Base-by-base conservation (phyloP, 2,797 vertebrate species). In the Dendrocincla fuliginosa region DNA sequence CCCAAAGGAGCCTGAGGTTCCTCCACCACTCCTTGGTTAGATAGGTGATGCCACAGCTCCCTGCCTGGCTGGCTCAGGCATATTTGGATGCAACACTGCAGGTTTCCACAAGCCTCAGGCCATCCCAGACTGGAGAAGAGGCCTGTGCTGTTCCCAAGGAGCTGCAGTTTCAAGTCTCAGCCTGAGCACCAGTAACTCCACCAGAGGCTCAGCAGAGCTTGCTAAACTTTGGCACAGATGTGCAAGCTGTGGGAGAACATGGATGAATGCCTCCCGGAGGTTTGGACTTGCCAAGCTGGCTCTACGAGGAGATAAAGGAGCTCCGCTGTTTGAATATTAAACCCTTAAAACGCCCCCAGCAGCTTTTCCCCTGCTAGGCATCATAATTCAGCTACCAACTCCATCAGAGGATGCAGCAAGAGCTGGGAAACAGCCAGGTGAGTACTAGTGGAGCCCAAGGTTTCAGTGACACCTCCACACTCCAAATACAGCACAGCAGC, bases 281-380 rank as follows among this genome's bases (percentile, higher is more conserved):
- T 55, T 69, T 73, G 80, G 23, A 76, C 91, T 88, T 10, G 18
- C 83, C 83, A 19, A 87, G 86, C 88, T 85, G 90, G 88, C 90
- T 94, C 84, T 57, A 14, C 81, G 11, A 35, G 92, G 64, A 93
- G 95, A 94, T 85, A 89, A 94, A 90, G 42, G 64, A 84, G 78
- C 67, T 37, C 57, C 0, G 0, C 13, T 64, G 81, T 90, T 96
- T 93, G 91, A 93, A 77, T 64, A 87, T 71, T 85, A 90, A 96
- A 89, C 81, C 8, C 35, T 61, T 37, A 49, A 76, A 87, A 91
- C 14, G 46, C 49, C 71, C 70, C 56, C 76, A 81, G 91, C 74
- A 88, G 88, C 65, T 83, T 77, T 44, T 68, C 13, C 44, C 56
- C 81, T 57, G 52, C 6, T 4, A 16, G 13, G n/a, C 20, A 8